phyloP scores from a whole-genome alignment of 1,140 invertebrate species.

The Cotesia typhae region DNA sequence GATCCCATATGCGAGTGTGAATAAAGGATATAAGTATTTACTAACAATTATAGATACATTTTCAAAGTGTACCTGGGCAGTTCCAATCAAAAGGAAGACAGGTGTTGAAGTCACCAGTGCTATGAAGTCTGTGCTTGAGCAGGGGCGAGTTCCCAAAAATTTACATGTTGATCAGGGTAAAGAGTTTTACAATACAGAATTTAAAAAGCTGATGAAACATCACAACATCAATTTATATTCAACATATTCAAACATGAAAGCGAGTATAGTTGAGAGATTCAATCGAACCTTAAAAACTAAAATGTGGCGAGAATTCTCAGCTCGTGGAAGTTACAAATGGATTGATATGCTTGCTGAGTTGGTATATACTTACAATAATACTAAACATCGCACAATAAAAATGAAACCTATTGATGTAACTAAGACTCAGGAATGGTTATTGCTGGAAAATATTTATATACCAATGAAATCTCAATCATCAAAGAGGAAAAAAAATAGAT shows the following conservation, averaged over 20 bases:
- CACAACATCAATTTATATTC: background rate
- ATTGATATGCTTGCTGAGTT: background rate
- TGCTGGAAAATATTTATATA: too few relatives aligned
- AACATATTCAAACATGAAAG: background rate
- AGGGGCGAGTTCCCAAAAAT: constrained; percentile 25
- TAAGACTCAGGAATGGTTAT: too few relatives aligned
- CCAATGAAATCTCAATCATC: too few relatives aligned
- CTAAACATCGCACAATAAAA: constrained; percentile 7
- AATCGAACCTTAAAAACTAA: background rate
- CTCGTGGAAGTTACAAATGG: constrained; percentile 3
- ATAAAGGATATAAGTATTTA: constrained; percentile 36
- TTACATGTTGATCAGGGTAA: constrained; percentile 31
- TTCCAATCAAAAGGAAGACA: constrained; percentile 34
- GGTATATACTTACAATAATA: background rate
- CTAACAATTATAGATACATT: constrained; percentile 36
- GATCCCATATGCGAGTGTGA: background rate
- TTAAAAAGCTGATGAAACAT: background rate
- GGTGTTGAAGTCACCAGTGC: background rate
- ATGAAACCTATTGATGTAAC: constrained; percentile 5
- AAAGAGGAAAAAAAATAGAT: too few relatives aligned
- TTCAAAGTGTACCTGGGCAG: constrained; percentile 33
- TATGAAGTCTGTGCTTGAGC: constrained; percentile 16
- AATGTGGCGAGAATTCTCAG: constrained; percentile 4
- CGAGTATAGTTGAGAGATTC: background rate
- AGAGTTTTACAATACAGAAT: constrained; percentile 29